phyloP scores from a whole-genome alignment of 2,888 invertebrate species.

The Drosophila anomelani region DNA sequence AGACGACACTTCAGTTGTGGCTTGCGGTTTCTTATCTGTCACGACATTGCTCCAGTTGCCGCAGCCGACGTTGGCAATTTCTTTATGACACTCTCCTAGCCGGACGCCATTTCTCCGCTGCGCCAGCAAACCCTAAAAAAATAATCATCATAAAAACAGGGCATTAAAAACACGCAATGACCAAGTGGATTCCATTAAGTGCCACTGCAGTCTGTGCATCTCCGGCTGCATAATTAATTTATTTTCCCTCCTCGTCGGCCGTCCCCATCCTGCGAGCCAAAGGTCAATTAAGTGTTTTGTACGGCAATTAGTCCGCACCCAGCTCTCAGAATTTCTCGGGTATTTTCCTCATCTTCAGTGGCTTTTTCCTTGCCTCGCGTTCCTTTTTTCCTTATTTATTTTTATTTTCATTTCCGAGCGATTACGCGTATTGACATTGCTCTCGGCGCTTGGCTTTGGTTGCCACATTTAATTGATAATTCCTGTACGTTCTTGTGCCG shows the following conservation, averaged over 20 bases:
- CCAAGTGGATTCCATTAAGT: slow-evolving; percentile 73
- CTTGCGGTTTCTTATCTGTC: slow-evolving; percentile 69
- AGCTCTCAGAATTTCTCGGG: slow-evolving; percentile 5
- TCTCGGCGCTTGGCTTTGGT: slow-evolving; percentile 47
- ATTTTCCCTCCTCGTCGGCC: slow-evolving; percentile 32
- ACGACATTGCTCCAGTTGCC: slow-evolving; percentile 78
- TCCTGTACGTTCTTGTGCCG: slow-evolving; percentile 51
- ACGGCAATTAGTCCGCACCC: slow-evolving; percentile 57
- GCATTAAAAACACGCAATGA: slow-evolving; percentile 65
- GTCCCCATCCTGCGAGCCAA: slow-evolving; percentile 55
- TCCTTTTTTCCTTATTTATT: slow-evolving; percentile 29
- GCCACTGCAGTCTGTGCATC: slow-evolving; percentile 30
- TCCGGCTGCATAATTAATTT: slow-evolving; percentile 58
- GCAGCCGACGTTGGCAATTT: slow-evolving; percentile 49
- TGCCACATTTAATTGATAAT: slow-evolving; percentile 74
- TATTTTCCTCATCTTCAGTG: slow-evolving; percentile 12
- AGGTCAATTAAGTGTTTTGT: slow-evolving; percentile 74
- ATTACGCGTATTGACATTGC: slow-evolving; percentile 72
- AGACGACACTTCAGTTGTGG: slow-evolving; percentile 36
- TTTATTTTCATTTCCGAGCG: slow-evolving; percentile 60
- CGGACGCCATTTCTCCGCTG: slow-evolving; percentile 21
- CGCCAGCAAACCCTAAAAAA: slow-evolving; percentile 14
- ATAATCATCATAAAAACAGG: slow-evolving; percentile 38
- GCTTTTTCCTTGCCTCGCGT: slow-evolving; percentile 15
- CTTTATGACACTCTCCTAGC: slow-evolving; percentile 46